A percentile compares a stretch with the other conserved stretches of the same genome.
These are phyloP conservation scores for Gallinago nigripennis DNA, from an alignment of 2,797 vertebrate species.

Conservation along the genomic window DNA sequence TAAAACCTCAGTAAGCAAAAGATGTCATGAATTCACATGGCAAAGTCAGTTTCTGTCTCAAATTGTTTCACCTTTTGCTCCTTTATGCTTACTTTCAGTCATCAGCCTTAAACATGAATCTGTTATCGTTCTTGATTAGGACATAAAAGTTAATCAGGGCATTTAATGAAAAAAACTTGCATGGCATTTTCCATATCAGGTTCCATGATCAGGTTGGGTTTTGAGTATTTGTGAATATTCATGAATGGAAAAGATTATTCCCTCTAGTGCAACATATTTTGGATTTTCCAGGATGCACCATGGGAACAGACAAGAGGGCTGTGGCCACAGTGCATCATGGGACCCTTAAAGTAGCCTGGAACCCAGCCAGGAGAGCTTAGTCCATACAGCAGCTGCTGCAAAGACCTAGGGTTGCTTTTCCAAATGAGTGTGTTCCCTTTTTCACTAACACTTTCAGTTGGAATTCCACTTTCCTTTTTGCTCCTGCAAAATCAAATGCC, in stretches of 20 bases:
- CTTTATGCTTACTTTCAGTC: not conserved
- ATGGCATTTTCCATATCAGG: not conserved
- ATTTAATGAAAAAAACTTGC: not conserved
- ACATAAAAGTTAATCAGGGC: not conserved
- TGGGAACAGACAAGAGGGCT: not conserved
- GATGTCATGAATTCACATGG: not conserved
- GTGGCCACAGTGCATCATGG: not conserved
- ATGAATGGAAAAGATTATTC: not conserved
- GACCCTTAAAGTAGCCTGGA: not conserved
- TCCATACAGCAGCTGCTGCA: not conserved
- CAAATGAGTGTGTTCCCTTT: not conserved
- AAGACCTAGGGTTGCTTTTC: not conserved
- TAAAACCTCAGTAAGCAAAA: not conserved
- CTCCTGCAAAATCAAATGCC: not conserved
- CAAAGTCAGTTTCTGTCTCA: not conserved
- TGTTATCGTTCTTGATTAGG: not conserved
- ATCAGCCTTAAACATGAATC: not conserved
- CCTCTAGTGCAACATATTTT: not conserved
- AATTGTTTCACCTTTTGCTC: not conserved
- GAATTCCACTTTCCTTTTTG: not conserved
- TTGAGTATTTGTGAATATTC: not conserved
- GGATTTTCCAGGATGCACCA: not conserved
- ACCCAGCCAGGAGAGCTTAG: not conserved
- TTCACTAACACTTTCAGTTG: not conserved
- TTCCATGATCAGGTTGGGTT: not conserved